Evolutionary conservation across 2,888 invertebrate species (phyloP).

Genomic region (Epinotia demarniana): DNA sequence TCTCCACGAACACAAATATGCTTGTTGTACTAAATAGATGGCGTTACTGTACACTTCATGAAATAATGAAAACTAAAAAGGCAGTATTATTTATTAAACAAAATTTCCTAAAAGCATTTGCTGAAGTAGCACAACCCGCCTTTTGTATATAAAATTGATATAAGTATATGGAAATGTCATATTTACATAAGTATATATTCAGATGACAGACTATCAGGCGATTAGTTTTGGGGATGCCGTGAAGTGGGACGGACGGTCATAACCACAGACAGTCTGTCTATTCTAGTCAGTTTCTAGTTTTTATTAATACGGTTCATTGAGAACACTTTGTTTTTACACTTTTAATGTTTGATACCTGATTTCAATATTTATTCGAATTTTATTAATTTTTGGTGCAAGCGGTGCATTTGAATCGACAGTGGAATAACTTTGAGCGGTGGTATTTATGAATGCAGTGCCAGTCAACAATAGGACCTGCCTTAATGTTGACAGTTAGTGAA

Average conservation of each 20-base stretch:
- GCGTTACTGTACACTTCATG: neutral
- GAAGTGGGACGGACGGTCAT: conserved; percentile 39
- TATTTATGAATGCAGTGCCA: neutral
- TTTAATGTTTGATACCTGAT: conserved; percentile 7
- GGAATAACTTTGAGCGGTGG: conserved; percentile 2
- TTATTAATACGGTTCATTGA: conserved; percentile 1
- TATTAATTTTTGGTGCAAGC: conserved; percentile 4
- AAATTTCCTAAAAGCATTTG: neutral
- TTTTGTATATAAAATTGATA: conserved; percentile 3
- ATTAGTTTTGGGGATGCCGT: conserved; percentile 43
- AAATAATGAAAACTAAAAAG: neutral
- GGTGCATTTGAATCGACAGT: neutral
- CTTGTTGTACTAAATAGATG: conserved; percentile 1
- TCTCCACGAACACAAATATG: neutral
- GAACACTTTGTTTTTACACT: neutral
- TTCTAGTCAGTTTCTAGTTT: conserved; percentile 31
- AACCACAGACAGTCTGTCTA: conserved; percentile 27
- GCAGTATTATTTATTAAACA: neutral
- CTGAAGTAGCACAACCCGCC: neutral
- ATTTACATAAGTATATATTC: conserved; percentile 43
- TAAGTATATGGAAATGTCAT: conserved; percentile 28
- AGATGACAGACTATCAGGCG: conserved; percentile 18
- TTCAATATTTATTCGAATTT: neutral
- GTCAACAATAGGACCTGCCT: neutral
- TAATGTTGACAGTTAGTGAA: conserved; percentile 15